Evolutionary conservation across 1,140 invertebrate species (phyloP).

Genomic region (Drosophila kurseongensis): DNA sequence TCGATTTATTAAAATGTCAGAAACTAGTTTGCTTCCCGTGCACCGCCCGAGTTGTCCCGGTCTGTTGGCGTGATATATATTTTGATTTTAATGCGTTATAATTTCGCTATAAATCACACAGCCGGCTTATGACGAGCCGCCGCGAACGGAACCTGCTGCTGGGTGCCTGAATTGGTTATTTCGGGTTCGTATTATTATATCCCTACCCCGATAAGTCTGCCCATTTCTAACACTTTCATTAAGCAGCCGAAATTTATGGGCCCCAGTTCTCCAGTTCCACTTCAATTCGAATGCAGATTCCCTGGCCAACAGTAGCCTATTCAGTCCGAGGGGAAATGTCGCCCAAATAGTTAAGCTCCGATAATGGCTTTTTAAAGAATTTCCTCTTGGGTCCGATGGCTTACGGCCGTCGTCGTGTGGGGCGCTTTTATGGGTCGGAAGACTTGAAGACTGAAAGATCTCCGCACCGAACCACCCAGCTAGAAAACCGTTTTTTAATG

Average conservation of each 20-base stretch:
- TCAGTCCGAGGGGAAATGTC: conserved; percentile 46
- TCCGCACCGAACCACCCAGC: conserved; percentile 54
- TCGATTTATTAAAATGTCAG: conserved; percentile 82
- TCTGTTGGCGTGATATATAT: conserved; percentile 62
- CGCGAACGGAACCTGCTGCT: conserved; percentile 30
- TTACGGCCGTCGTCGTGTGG: conserved; percentile 66
- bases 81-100: conserved; percentile 82
- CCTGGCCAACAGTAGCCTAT: conserved; percentile 60
- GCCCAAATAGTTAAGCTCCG: conserved; percentile 67
- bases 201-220: conserved; percentile 27
- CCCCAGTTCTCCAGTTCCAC: conserved; percentile 37
- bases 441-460: conserved; percentile 11
- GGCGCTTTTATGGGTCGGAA: conserved; percentile 18
- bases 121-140: conserved; percentile 65
- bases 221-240: conserved; percentile 73
- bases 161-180: conserved; percentile 29
- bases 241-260: conserved; percentile 69
- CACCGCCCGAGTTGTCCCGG: conserved; percentile 9
- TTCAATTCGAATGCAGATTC: conserved; percentile 78
- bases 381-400: conserved; percentile 36
- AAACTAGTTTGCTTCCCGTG: conserved; percentile 70
- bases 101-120: conserved; percentile 81
- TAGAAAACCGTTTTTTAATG: conserved; percentile 57
- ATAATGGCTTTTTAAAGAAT: conserved; percentile 82
- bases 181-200: conserved; percentile 20